Percentiles rank a stretch among this genome's conserved stretches.
These are phyloP conservation scores for Glomeris maerens DNA, from an alignment of 1,140 invertebrate species.

Conservation along the genomic window DNA sequence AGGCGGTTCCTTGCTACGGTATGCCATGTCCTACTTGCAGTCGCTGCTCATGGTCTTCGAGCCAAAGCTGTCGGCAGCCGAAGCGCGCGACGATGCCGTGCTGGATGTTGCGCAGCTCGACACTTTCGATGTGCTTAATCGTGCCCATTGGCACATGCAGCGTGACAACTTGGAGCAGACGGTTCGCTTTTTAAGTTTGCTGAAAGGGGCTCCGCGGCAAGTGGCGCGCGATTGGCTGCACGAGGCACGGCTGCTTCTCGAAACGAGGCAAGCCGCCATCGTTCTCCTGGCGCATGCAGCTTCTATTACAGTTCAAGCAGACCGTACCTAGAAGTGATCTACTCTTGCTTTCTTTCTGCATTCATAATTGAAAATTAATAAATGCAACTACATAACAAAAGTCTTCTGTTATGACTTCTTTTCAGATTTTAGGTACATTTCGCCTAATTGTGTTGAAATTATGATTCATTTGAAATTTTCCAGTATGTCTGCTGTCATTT, in stretches of 20 bases:
- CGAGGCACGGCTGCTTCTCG: conserved; percentile 65
- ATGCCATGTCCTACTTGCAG: conserved; percentile 78
- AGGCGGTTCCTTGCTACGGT: conserved; percentile 57
- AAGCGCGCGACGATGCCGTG: conserved; percentile 51
- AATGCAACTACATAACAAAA: too few relatives aligned
- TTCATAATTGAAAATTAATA: too few relatives aligned
- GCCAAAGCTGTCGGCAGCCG: conserved; percentile 45
- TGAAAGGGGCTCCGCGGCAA: conserved; percentile 66
- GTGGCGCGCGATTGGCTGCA: conserved; percentile 74
- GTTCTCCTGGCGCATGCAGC: conserved; percentile 73
- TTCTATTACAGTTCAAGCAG: too few relatives aligned
- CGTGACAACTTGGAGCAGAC: conserved; percentile 68
- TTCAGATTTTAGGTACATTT: too few relatives aligned
- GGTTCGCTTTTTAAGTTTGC: conserved; percentile 73
- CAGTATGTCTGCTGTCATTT: too few relatives aligned
- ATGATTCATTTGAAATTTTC: too few relatives aligned
- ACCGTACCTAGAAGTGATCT: too few relatives aligned
- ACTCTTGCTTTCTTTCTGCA: too few relatives aligned
- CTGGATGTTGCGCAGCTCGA: conserved; percentile 52
- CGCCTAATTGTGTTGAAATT: too few relatives aligned
- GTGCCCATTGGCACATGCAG: conserved; percentile 74
- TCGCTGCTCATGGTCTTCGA: conserved; percentile 38
- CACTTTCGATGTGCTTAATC: conserved; percentile 72
- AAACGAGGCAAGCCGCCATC: conserved; percentile 77
- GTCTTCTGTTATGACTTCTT: too few relatives aligned